Evolutionary conservation across 2,113 vertebrate genomes (phyloP).

Genomic region (Columba livia): DNA sequence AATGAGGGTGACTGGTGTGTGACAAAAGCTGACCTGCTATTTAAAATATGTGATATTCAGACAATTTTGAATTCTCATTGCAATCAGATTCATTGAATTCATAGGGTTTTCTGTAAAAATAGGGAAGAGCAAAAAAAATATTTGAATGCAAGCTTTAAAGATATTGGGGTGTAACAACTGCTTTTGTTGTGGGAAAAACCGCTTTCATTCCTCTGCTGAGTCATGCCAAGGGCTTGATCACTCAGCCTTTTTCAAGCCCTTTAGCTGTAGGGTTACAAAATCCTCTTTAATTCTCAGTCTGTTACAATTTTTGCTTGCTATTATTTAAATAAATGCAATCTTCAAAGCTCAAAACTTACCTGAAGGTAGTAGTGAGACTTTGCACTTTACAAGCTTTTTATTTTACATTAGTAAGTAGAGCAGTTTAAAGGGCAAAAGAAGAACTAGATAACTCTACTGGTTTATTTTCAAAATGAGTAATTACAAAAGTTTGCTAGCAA

Average conservation of each 20-base stretch:
- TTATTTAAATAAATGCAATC: neutral
- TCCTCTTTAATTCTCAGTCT: neutral
- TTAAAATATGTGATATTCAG: neutral
- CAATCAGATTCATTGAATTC: neutral
- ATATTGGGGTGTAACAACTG: neutral
- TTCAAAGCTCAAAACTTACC: neutral
- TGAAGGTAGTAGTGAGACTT: neutral
- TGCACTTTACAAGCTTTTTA: accelerated
- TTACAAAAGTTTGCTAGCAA: neutral
- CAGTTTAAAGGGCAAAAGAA: neutral
- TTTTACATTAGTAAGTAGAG: neutral
- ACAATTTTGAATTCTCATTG: neutral
- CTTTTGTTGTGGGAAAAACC: neutral
- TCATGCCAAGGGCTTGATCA: neutral
- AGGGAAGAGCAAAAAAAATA: neutral
- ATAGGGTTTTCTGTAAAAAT: neutral
- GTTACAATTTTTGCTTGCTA: neutral
- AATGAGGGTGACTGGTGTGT: neutral
- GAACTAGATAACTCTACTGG: neutral
- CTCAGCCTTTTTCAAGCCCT: neutral
- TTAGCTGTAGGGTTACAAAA: neutral
- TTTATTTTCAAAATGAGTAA: neutral
- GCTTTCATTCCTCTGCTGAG: neutral
- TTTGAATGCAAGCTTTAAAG: neutral
- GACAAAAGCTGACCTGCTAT: neutral